Conservation (phyloP, 2,113 vertebrate species). For the Mandrillus leucophaeus region DNA sequence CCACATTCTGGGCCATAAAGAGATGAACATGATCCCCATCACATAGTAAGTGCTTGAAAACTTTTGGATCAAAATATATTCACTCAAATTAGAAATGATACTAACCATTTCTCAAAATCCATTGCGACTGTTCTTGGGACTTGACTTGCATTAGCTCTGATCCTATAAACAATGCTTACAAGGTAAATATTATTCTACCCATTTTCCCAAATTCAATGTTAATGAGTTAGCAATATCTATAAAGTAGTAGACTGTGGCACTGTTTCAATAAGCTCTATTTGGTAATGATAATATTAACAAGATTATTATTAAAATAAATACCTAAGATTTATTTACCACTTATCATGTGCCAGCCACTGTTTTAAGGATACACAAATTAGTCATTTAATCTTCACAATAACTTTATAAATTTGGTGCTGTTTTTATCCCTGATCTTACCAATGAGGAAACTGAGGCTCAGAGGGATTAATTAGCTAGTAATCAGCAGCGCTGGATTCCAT, state of each 20-base stretch:
- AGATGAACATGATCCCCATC: not conserved
- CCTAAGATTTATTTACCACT: not conserved
- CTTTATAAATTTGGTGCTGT: not conserved
- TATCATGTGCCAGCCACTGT: not conserved
- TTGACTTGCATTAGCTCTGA: not conserved
- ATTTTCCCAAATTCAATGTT: not conserved
- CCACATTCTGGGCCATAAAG: not conserved
- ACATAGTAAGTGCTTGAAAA: not conserved
- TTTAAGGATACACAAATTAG: not conserved
- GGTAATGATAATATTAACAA: not conserved
- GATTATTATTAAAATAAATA: not conserved
- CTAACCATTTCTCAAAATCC: not conserved
- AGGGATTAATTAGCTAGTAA: not conserved
- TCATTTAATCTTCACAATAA: not conserved
- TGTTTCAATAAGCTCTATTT: not conserved
- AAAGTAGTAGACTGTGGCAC: not conserved
- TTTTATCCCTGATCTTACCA: not conserved
- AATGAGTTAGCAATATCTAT: not conserved
- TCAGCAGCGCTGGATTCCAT: not conserved
- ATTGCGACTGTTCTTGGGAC: not conserved
- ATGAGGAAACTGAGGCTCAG: not conserved
- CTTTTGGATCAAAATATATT: not conserved
- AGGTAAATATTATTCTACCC: not conserved
- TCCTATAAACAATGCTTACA: not conserved
- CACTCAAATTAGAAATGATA: not conserved